Evolutionary conservation across 2,113 vertebrate genomes (phyloP), one percentile per base, ranked within the genome.

Genomic region (Grammomys surdaster): DNA sequence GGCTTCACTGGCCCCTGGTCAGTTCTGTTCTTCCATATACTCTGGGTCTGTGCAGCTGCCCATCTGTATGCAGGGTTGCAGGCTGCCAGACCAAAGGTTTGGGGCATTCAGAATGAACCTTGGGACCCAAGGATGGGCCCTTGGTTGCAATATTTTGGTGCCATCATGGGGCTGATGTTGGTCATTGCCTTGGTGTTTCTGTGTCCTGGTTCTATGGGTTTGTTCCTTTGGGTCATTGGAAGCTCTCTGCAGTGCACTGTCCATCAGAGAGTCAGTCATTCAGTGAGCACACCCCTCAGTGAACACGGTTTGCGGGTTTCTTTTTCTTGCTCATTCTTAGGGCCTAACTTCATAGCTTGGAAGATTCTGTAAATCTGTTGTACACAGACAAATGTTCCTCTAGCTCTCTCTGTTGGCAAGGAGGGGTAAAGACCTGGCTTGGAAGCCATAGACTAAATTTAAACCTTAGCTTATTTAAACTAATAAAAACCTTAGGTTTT

Each of bases 251-350:
- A 36, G 91, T 73, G 81, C 94, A 40, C 81, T 95, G 77, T 92
- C 85, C 86, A 2, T 85, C 87, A 82, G 72, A 94, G 73, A 91
- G 77, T 87, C 5, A 48, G 51, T 51, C 51, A 51, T 11, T 51
- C 51, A 56, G 54, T 7, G 60, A 63, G 67, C 67, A 69, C 65
- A 67, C 28, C 65, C 28, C 65, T 92, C 67, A n/a, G 6, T 86
- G 90, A 95, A 85, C 80, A 95, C 93, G 81, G 65, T 10, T 36
- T 69, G 88, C 58, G 63, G 0, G 87, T 94, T 95, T 94, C 72
- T 89, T 94, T 92, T 94, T 85, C 86, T 88, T 78, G 89, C 3
- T 60, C 87, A 69, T 94, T 96, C 96, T 89, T 94, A 48, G 73
- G 31, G 33, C 75, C 93, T 93, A 89, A 93, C 69, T 96, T 63